Evolutionary conservation across 2,113 vertebrate species (phyloP).

Genomic region (Herpetotheres cachinnans): DNA sequence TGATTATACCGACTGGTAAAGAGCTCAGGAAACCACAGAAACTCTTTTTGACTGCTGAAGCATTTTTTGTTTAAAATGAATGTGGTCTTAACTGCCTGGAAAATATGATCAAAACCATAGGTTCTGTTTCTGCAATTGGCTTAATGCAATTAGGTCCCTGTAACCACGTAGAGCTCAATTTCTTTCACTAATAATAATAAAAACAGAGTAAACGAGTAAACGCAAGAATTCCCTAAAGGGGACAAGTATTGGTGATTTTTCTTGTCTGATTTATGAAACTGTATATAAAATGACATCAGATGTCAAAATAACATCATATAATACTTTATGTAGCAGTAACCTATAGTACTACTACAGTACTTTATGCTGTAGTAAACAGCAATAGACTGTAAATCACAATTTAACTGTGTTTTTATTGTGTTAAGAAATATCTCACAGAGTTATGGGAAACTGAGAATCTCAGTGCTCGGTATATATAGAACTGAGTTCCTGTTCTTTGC

Average conservation of each 20-base stretch:
- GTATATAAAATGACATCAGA: not conserved
- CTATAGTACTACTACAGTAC: not conserved
- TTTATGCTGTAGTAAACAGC: not conserved
- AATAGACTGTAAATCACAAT: not conserved
- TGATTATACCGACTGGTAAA: not conserved
- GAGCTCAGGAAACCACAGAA: constrained; percentile 33
- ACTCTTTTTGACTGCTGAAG: not conserved
- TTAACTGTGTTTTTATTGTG: not conserved
- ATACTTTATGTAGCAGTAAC: not conserved
- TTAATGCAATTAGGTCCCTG: not conserved
- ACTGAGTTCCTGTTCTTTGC: not conserved
- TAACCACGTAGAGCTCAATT: not conserved
- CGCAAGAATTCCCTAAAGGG: not conserved
- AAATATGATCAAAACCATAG: constrained; percentile 19
- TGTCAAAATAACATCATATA: not conserved
- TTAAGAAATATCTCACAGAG: not conserved
- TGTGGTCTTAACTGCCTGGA: constrained; percentile 8
- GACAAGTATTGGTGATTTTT: not conserved
- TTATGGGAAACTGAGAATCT: not conserved
- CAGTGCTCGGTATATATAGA: not conserved
- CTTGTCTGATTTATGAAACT: not conserved
- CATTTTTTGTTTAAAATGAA: not conserved
- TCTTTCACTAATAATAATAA: not conserved
- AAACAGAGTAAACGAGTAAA: not conserved
- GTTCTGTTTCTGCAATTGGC: not conserved